Base-by-base conservation (phyloP, 2,888 invertebrate species). In the Crioceris asparagi region DNA sequence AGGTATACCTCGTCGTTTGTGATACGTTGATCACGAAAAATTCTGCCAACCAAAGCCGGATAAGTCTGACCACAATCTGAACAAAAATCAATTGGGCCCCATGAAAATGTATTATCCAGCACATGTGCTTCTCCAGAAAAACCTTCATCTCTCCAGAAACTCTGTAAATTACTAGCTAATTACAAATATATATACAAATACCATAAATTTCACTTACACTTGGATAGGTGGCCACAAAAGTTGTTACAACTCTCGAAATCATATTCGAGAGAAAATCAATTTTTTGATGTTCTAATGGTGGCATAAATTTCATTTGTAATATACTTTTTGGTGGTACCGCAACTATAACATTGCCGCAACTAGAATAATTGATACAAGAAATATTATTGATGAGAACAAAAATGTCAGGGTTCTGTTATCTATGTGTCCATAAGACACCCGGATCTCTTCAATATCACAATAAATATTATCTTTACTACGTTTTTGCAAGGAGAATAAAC, bases 161-260 rank as follows among this genome's bases (percentile, higher is more conserved):
- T 51, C 46, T 44, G 18, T 23, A 33, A 36, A 29, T 35, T 3
- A n/a, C n/a, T n/a, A 23, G 12, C 4, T 27, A 27, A 4, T 11
- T 12, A 15, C 4, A 27, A 14, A 12, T 12, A 25, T 3, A 6
- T 25, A 25, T 25, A 11, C 11, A 31, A 31, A 31, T 7, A 17
- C 17, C 18, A 11, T 11, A 25, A 25, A 25, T 3, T n/a, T 23
- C 30, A 38, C 38, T 34, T 39, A 42, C 41, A 14, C 29, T 43
- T 29, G 42, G 33, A 31, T 57, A 59, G 8, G 53, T 55, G 0
- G 47, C 50, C 12, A 55, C 41, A 37, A 57, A 59, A 38, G 54
- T 52, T 3, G 48, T 46, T 12, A 53, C 38, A 7, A 35, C 38
- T 29, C 49, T 53, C 10, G 40, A 36, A 14, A 17, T 26, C 3